Percentiles rank a stretch among this genome's conserved stretches.
These are phyloP conservation scores for Hymenochirus boettgeri DNA, from an alignment of 2,113 vertebrate genomes.

Conservation along the genomic window DNA sequence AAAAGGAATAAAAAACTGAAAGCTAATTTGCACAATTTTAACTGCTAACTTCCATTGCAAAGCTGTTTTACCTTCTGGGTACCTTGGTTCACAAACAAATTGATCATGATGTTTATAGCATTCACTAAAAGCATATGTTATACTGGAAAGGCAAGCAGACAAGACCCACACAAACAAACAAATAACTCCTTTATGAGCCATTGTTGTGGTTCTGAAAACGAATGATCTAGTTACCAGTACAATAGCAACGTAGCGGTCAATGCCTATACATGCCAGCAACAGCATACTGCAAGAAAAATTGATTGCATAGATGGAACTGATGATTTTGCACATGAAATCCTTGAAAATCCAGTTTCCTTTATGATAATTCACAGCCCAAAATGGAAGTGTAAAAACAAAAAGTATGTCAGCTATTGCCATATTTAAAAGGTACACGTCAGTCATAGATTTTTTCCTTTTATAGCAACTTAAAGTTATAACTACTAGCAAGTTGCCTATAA, in stretches of 20 bases:
- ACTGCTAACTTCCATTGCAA: constrained; percentile 56
- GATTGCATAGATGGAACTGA: constrained; percentile 73
- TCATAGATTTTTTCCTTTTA: constrained; percentile 80
- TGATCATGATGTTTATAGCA: constrained; percentile 32
- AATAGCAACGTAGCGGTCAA: constrained; percentile 85
- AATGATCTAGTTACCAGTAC: constrained; percentile 82
- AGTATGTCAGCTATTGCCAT: constrained; percentile 85
- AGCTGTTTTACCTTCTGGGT: constrained; percentile 34
- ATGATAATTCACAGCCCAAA: constrained; percentile 72
- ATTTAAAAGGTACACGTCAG: constrained; percentile 83
- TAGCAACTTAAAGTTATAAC: constrained; percentile 79
- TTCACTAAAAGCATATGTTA: constrained; percentile 66
- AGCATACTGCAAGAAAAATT: constrained; percentile 89
- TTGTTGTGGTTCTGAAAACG: constrained; percentile 61
- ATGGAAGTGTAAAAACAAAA: constrained; percentile 76
- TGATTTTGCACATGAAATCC: constrained; percentile 70
- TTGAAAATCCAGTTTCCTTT: constrained; percentile 65
- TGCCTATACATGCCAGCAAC: constrained; percentile 79
- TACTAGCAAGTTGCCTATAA: constrained; percentile 81
- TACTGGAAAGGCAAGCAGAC: constrained; percentile 67
- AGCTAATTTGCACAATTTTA: constrained; percentile 64
- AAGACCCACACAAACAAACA: constrained; percentile 68
- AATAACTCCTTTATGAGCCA: constrained; percentile 60
- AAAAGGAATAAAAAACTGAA: constrained; percentile 82
- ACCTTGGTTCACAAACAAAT: constrained; percentile 65